Percentiles rank a stretch among this genome's conserved stretches.
These are phyloP conservation scores for Mormoops blainvillei DNA, from an alignment of 2,113 vertebrate genomes.

Conservation along the genomic window DNA sequence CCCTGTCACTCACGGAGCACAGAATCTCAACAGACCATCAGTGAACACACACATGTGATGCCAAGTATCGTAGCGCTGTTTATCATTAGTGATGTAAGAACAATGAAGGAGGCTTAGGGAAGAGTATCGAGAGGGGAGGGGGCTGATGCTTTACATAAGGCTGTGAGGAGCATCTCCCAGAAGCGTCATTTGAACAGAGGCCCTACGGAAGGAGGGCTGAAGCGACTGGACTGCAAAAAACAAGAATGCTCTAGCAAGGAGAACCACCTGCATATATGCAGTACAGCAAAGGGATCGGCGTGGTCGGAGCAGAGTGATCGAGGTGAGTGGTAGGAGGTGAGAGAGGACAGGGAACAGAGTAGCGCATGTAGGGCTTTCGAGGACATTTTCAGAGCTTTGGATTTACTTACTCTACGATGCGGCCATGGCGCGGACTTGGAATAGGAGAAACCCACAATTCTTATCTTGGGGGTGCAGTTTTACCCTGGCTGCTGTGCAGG, in stretches of 20 bases:
- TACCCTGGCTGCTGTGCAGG: accelerated
- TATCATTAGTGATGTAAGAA: not conserved
- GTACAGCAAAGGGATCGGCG: not conserved
- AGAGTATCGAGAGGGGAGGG: not conserved
- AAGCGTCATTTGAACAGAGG: not conserved
- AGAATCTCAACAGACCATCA: not conserved
- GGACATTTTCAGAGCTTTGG: not conserved
- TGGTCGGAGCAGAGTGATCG: not conserved
- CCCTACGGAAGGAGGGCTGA: not conserved
- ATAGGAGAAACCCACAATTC: not conserved
- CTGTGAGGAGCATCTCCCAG: not conserved
- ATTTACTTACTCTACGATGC: not conserved
- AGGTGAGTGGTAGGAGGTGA: not conserved
- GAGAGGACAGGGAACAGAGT: not conserved
- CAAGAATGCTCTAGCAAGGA: too few relatives aligned
- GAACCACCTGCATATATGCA: accelerated
- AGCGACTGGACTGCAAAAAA: accelerated
- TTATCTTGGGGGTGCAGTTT: not conserved
- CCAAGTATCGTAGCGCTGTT: too few relatives aligned
- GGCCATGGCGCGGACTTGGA: not conserved
- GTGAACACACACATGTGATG: not conserved
- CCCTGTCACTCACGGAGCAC: not conserved
- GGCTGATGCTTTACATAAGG: not conserved
- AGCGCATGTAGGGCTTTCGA: accelerated
- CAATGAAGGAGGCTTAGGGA: not conserved